Base-by-base conservation (phyloP, 2,113 vertebrate species). In the Rafetus swinhoei region DNA sequence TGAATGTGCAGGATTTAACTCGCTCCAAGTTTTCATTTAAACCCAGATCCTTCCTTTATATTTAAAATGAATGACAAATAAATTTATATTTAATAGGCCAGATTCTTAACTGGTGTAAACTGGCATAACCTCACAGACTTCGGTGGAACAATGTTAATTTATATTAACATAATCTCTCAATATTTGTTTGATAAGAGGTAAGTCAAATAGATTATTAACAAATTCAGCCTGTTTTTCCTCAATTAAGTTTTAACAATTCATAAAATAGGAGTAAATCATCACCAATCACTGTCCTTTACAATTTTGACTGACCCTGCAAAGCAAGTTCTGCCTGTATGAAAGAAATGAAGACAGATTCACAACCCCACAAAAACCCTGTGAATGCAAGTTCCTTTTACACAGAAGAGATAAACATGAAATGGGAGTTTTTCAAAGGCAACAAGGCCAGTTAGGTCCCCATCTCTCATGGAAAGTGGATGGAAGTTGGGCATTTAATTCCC, bases 381-480 rank as follows among this genome's bases (percentile, higher is more conserved):
- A 7, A 39, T 50, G 22, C 39, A 13, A 6, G 6, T 35, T 50
- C 6, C 32, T 50, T 50, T 77, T 77, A 39, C 10, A 50, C 12
- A 27, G 74, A 77, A 12, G 24, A 35, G 16, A 50, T 77, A 77
- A 35, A 77, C 11, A 50, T 50, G 39, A 14, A 77, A 55, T 27
- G 74, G 88, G 87, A n/a, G 82, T 82, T 89, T 96, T 89, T 95
- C 90, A 95, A 97, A 83, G 82, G 15, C 79, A 90, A 27, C 79
- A 14, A 77, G 77, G 77, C 19, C 11, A 93, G 10, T 90, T 32
- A 76, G 19, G 29, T 82, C 82, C 76, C 88, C 29, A 76, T 16
- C 3, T 94, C 89, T 90, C 74, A 93, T 90, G 88, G 79, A 90
- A 95, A 95, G 94, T 94, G 45, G 88, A 89, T 95, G 53, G 69